Base-by-base conservation (phyloP, 2,113 vertebrate genomes). In the Myodes glareolus region DNA sequence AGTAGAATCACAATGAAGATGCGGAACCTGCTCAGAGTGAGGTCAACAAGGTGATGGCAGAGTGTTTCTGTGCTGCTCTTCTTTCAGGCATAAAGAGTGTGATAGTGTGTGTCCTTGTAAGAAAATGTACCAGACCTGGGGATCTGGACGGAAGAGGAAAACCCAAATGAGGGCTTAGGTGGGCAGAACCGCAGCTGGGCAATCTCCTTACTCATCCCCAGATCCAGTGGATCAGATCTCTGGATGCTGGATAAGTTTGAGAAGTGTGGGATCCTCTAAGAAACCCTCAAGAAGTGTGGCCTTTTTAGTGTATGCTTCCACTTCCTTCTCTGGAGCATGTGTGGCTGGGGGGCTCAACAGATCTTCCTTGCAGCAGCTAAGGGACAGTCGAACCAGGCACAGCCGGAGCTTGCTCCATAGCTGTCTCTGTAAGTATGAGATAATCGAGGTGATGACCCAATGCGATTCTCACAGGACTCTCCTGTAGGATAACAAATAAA, bases 1-100 rank as follows among this genome's bases (percentile, higher is more conserved):
- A n/a, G 88, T 67, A 63, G 94, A 98, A 95, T 97, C 90, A 78
- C 67, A 92, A 65, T 72, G 76, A 93, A 84, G 82, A 97, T 12
- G 1, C 52, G 45, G 67, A 91, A 67, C 12, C 36, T 65, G 45
- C 12, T 91, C 72, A 80, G 47, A 96, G 3, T 63, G 52, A 39
- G 63, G 61, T 80, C 93, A 95, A 72, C 52, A 73, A 63, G 84
- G 39, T 82, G 78, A 68, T 93, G n/a, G 33, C 77, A 27, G 39
- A 92, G 47, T 45, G 36, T 75, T 42, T n/a, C 81, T 45, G 17
- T 92, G 65, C 36, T 50, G 5, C 27, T 73, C 77, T 95, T 91
- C 55, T 45, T 90, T 90, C 92, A 9, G 39, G 70, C 72, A 88
- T 23, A 72, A 47, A 95, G 52, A 80, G 9, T 77, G 86, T 81